Conservation (phyloP, 2,888 invertebrate species). For the Dryobotodes eremita region DNA sequence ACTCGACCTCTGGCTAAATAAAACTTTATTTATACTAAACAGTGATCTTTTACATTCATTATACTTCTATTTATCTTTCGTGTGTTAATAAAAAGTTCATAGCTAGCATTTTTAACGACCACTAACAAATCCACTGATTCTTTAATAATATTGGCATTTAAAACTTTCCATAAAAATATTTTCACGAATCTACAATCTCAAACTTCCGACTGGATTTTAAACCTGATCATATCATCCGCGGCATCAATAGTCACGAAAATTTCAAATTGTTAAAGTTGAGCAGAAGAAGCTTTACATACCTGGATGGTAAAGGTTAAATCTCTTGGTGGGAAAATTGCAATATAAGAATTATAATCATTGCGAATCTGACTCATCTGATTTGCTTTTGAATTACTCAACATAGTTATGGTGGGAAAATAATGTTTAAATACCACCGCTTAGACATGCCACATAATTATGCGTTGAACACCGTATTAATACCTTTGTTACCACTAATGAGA, state of each 20-base stretch:
- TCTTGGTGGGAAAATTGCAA: conserved; percentile 65
- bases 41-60: conserved; percentile 58
- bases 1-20: conserved; percentile 78
- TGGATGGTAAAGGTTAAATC: conserved; percentile 21
- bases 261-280: conserved; percentile 6
- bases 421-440: conserved; percentile 48
- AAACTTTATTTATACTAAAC: conserved; percentile 67
- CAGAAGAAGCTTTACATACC: conserved; percentile 13
- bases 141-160: conserved; percentile 12
- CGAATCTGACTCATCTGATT: conserved; percentile 68
- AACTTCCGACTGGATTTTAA: neutral
- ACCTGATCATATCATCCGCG: neutral
- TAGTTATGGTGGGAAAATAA: conserved; percentile 68
- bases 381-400: conserved; percentile 71
- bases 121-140: neutral
- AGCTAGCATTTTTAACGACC: neutral
- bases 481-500: conserved; percentile 61
- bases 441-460: conserved; percentile 69
- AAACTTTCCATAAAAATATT: neutral
- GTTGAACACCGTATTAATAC: conserved; percentile 63
- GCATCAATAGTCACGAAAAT: neutral
- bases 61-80: conserved; percentile 38
- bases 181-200: neutral
- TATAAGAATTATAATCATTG: conserved; percentile 33
- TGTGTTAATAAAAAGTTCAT: conserved; percentile 1